Conservation (phyloP, 2,797 vertebrate species). For the Thalassophryne amazonica region DNA sequence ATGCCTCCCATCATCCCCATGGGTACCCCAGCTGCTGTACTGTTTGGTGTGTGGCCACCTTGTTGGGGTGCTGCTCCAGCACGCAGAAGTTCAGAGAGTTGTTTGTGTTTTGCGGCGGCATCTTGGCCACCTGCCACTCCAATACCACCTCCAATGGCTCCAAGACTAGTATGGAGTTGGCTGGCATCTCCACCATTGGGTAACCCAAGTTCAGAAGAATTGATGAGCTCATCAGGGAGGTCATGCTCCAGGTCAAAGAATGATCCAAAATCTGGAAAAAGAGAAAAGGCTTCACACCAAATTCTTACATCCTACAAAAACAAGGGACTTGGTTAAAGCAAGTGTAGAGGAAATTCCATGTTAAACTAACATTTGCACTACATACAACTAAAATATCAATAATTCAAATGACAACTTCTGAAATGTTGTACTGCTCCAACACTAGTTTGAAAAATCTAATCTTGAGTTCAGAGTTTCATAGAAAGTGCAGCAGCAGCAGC, state of each 20-base stretch:
- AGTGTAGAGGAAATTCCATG: not conserved
- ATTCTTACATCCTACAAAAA: constrained; percentile 2
- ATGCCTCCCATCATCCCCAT: constrained; percentile 90
- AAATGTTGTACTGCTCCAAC: not conserved
- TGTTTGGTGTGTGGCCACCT: constrained; percentile 65
- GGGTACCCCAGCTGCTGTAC: constrained; percentile 54
- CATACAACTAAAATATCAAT: not conserved
- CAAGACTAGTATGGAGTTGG: constrained; percentile 88
- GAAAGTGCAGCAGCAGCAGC: constrained; percentile 3
- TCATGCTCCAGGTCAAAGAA: constrained; percentile 97
- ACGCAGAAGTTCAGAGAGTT: constrained; percentile 92
- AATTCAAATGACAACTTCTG: not conserved
- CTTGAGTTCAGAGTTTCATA: not conserved
- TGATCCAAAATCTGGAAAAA: constrained; percentile 89
- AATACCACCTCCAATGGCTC: constrained; percentile 70
- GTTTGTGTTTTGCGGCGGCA: constrained; percentile 97
- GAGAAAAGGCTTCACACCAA: constrained; percentile 12
- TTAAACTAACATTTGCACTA: not conserved
- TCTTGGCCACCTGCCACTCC: constrained; percentile 80
- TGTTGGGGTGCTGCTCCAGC: constrained; percentile 78
- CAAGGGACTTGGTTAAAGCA: not conserved
- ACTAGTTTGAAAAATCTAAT: constrained; percentile 1
- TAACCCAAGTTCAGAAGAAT: constrained; percentile 89
- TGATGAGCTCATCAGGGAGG: constrained; percentile 97
- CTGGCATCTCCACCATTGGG: constrained; percentile 89